These are phyloP conservation scores for Mormyrus iriodes DNA, from an alignment of 2,113 vertebrate species.

Conservation along the genomic window DNA sequence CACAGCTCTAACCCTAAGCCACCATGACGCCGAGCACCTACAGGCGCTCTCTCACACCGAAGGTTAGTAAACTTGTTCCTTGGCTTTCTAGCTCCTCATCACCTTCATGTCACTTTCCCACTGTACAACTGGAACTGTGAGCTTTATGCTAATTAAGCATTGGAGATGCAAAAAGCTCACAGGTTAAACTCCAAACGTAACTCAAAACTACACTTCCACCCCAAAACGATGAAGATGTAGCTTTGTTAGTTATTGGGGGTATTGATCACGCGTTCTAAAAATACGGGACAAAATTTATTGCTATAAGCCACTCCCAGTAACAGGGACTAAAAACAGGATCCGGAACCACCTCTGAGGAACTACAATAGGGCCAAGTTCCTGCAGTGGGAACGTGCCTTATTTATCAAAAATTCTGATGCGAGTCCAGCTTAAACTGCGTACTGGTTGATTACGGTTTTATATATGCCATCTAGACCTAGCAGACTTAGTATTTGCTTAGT, in stretches of 20 bases:
- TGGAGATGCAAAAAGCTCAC: neutral
- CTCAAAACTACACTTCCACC: neutral
- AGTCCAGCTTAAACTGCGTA: neutral
- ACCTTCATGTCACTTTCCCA: neutral
- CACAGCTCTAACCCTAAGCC: neutral
- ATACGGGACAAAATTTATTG: neutral
- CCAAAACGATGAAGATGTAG: neutral
- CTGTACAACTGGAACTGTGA: neutral
- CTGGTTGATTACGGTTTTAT: neutral
- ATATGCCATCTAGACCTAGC: neutral
- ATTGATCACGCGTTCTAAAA: neutral
- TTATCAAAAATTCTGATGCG: neutral
- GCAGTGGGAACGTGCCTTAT: neutral
- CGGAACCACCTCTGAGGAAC: neutral
- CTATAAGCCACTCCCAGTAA: neutral
- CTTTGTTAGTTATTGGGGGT: neutral
- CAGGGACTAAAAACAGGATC: neutral
- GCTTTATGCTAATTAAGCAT: neutral
- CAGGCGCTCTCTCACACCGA: neutral
- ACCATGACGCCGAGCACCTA: neutral
- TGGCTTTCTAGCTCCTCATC: neutral
- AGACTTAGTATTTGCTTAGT: neutral
- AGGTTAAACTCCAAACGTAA: neutral
- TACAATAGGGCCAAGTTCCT: neutral
- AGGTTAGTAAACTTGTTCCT: neutral